These are phyloP conservation scores for Gnatocerus cornutus DNA, from an alignment of 2,888 invertebrate genomes.

Conservation along the genomic window DNA sequence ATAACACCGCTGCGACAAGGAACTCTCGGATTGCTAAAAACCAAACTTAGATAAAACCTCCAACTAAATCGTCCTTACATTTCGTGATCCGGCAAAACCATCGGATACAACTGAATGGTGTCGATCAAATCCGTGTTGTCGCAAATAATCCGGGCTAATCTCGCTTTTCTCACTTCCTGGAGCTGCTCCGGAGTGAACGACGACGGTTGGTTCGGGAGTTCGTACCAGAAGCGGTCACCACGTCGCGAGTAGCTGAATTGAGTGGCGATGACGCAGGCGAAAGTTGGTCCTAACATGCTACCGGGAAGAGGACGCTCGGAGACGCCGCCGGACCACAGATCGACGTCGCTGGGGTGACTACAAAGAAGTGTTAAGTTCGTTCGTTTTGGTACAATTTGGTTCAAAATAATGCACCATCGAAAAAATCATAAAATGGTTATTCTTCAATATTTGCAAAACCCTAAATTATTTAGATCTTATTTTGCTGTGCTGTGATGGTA, in stretches of 20 bases:
- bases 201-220: constrained; percentile 92
- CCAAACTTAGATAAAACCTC: not conserved
- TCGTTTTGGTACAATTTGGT: no score
- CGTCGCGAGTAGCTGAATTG: constrained; percentile 92
- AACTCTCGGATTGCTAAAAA: constrained; percentile 89
- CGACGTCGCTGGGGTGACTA: constrained; percentile 92
- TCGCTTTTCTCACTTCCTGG: constrained; percentile 85
- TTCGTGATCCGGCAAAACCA: constrained; percentile 94
- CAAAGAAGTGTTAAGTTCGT: not conserved
- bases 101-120: constrained; percentile 91
- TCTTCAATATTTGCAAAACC: no score
- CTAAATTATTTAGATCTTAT: no score
- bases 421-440: no score
- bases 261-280: constrained; percentile 94
- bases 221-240: constrained; percentile 97
- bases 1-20: constrained; percentile 92
- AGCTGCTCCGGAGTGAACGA: constrained; percentile 92
- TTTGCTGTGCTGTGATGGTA: no score
- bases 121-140: constrained; percentile 95
- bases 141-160: constrained; percentile 88
- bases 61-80: constrained; percentile 83
- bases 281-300: constrained; percentile 95
- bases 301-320: constrained; percentile 92
- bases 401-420: no score
- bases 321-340: constrained; percentile 96